Evolutionary conservation across 92 coral and sea anemone species (phyloP), one percentile per base, ranked within the genome.

Genomic region (Actinernus sp.): DNA sequence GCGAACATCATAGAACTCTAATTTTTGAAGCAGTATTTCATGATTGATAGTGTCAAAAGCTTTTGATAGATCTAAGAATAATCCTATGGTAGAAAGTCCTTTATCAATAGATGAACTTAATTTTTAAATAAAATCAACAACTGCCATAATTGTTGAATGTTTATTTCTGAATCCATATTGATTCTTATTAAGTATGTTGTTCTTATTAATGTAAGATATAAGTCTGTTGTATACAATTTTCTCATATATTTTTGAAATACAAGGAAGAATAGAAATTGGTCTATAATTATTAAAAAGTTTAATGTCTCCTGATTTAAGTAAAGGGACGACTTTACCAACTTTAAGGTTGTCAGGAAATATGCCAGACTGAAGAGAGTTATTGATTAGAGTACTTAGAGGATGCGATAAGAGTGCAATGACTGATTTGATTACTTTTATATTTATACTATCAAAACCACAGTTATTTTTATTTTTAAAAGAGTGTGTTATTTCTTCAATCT

Each of bases 321-420:
- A 18, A 58, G 79, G 79, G 20, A 31, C 47, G 1, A 47, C 65
- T 30, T 71, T 59, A 28, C 68, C 79, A 6, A 48, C 33, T 58
- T 71, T 59, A 13, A 71, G 50, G 27, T 71, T 58, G 47, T 71
- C 30, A 12, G 79, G 79, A 25, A 71, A 47, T 71, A 71, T 58
- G 23, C 69, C 79, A 45, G 68, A 58, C 47, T 26, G 21, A 29
- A 71, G 49, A 39, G 68, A 71, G 22, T 43, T 0, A 48, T 58
- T 71, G 24, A 70, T 54, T 6, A 69, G 21, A 43, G 3, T 26
- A 9, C 53, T 21, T 12, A 56, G 32, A 11, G 65, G 68, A n/a
- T 32, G 20, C 17, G 65, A 36, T 2, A 55, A 0, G 11, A 55
- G 5, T 59, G 58, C 11, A 16, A 46, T 58, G 6, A 41, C 68